Percentiles rank a stretch among this genome's conserved stretches.
Conservation (phyloP, 1,140 invertebrate species). For the Probaryconus sp. region DNA sequence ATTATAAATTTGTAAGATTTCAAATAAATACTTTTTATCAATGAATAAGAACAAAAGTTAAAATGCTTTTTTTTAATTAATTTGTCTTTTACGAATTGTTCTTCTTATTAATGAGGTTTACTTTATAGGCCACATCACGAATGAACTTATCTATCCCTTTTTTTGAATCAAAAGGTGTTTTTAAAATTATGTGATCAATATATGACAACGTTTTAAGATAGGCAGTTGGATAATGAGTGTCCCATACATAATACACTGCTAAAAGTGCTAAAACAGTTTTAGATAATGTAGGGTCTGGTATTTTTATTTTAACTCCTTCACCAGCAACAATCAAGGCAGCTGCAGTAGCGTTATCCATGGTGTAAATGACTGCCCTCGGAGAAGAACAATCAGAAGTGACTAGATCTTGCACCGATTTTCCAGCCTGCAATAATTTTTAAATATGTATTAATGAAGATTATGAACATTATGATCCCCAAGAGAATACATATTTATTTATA, state of each 20-base stretch:
- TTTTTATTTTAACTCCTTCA: conserved; percentile 9
- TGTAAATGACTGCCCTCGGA: conserved; percentile 28
- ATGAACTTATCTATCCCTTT: conserved; percentile 15
- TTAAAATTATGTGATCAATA: conserved; percentile 14
- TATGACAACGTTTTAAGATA: conserved; percentile 14
- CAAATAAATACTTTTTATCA: too few relatives aligned
- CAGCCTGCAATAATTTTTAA: conserved; percentile 13
- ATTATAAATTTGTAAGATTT: too few relatives aligned
- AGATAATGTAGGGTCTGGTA: conserved; percentile 1
- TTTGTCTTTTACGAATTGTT: too few relatives aligned
- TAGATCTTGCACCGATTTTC: conserved; percentile 18
- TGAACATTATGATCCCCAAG: not conserved
- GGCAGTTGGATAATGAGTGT: conserved; percentile 13
- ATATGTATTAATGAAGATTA: not conserved
- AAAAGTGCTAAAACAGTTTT: conserved; percentile 14
- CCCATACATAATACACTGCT: conserved; percentile 3
- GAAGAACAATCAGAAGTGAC: conserved; percentile 12
- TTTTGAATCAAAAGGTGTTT: conserved; percentile 3
- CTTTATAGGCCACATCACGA: conserved; percentile 14
- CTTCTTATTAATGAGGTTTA: not conserved
- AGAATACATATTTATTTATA: too few relatives aligned
- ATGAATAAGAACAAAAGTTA: too few relatives aligned
- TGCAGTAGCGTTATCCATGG: conserved; percentile 6
- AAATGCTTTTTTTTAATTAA: too few relatives aligned
- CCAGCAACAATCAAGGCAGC: conserved; percentile 10